These are phyloP conservation scores for Cantharis lateralis DNA, from an alignment of 2,888 invertebrate genomes.

Conservation along the genomic window DNA sequence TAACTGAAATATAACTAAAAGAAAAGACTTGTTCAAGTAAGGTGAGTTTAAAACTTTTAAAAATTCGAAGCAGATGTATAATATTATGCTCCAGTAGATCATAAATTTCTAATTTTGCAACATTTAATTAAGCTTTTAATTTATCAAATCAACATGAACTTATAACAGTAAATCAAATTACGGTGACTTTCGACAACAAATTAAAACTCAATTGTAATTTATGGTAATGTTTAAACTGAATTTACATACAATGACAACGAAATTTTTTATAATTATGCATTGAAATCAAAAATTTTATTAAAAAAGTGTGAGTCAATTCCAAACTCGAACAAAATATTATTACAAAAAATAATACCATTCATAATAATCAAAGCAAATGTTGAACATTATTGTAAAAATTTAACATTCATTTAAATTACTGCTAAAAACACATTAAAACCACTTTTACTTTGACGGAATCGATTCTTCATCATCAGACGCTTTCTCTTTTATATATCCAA, in stretches of 20 bases:
- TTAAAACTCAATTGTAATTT: background rate
- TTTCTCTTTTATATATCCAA: slow-evolving; percentile 60
- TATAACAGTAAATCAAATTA: background rate
- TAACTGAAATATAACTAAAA: too few relatives aligned
- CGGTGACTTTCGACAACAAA: background rate
- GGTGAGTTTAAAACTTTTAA: background rate
- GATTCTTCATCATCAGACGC: slow-evolving; percentile 4
- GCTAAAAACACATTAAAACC: background rate
- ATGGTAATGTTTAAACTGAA: background rate
- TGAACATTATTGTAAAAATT: background rate
- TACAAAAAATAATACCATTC: background rate
- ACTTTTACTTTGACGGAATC: background rate
- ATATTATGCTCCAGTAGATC: background rate
- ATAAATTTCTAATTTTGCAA: background rate
- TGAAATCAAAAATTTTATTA: background rate
- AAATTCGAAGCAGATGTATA: background rate
- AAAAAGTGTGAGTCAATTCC: background rate
- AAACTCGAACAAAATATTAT: background rate
- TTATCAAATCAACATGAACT: background rate
- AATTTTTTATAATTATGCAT: background rate
- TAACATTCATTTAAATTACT: background rate
- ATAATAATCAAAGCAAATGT: background rate
- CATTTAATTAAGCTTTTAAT: background rate
- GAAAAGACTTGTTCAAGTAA: background rate
- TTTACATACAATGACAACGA: background rate